Evolutionary conservation across 2,113 vertebrate genomes (phyloP), one percentile per base, ranked within the genome.

Genomic region (Tragelaphus buxtoni): DNA sequence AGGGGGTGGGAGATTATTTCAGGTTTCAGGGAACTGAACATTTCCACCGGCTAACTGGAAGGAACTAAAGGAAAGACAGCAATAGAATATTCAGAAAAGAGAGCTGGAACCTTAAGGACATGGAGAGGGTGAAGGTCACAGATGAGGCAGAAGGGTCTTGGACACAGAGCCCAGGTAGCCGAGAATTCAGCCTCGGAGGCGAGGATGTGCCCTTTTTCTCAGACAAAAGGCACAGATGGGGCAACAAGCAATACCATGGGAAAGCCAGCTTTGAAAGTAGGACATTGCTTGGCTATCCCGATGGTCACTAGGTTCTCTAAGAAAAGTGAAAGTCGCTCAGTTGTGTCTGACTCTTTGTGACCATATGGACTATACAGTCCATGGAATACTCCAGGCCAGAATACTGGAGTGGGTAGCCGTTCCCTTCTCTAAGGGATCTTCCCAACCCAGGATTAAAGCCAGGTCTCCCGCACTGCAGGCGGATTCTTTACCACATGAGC

Each of bases 401-500:
- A 65, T 20, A 35, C 8, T 65, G 9, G 32, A 65, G n/a, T 2
- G 1, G 32, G 8, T 35, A 35, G 32, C n/a, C 4, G 0, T n/a
- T 65, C 63, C 63, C 63, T 65, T 35, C 63, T 65, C 63, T 32
- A 65, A 17, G 32, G 61, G 61, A 18, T 65, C 32, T 35, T 65
- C 63, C 63, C 32, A 35, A 35, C 63, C 63, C 17, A 65, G 32
- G 32, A 61, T 61, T 13, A 0, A 65, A n/a, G 16, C 14, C 8
- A n/a, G 32, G 32, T 18, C 32, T 65, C 63, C 8, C 1, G 2
- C 32, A 65, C 1, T 65, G 16, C 32, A 65, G 63, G 32, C 0
- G 1, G 63, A 35, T 65, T 35, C 63, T 18, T 65, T 20, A 65
- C 63, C 32, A 20, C 9, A 4, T 35, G 17, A 65, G 32, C 63